Evolutionary conservation across 2,797 vertebrate genomes (phyloP).

Genomic region (Peromyscus melanophrys): DNA sequence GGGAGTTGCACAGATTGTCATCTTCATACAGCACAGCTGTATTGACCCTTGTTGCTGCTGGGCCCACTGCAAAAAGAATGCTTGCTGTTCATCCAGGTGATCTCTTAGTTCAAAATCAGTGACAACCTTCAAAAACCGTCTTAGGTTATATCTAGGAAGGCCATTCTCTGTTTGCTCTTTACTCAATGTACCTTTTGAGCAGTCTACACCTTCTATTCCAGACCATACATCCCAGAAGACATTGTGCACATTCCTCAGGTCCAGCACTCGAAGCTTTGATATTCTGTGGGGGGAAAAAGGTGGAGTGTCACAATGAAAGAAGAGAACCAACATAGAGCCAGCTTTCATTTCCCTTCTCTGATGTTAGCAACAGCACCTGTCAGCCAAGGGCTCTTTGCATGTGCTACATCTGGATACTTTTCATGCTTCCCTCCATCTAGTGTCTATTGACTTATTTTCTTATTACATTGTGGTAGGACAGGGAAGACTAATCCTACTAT

Average conservation of each 20-base stretch:
- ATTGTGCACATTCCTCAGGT: neutral
- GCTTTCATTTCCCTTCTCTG: neutral
- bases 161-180: neutral
- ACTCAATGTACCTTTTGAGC: accelerated
- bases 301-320: neutral
- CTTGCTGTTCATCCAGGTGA: neutral
- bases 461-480: too few species aligned
- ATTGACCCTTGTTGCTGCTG: neutral
- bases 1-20: neutral
- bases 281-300: neutral
- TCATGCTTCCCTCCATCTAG: too few species aligned
- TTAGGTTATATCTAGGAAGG: too few species aligned
- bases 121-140: neutral
- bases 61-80: neutral
- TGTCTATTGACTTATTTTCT: too few species aligned
- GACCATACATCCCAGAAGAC: conserved; percentile 8
- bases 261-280: neutral
- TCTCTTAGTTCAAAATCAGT: neutral
- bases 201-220: accelerated
- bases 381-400: too few species aligned
- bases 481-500: too few species aligned
- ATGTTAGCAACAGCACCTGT: neutral
- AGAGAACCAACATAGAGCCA: too few species aligned
- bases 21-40: neutral
- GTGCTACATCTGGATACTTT: too few species aligned